These are phyloP conservation scores for Oreochromis mossambicus DNA, from an alignment of 2,797 vertebrate genomes.

Conservation along the genomic window DNA sequence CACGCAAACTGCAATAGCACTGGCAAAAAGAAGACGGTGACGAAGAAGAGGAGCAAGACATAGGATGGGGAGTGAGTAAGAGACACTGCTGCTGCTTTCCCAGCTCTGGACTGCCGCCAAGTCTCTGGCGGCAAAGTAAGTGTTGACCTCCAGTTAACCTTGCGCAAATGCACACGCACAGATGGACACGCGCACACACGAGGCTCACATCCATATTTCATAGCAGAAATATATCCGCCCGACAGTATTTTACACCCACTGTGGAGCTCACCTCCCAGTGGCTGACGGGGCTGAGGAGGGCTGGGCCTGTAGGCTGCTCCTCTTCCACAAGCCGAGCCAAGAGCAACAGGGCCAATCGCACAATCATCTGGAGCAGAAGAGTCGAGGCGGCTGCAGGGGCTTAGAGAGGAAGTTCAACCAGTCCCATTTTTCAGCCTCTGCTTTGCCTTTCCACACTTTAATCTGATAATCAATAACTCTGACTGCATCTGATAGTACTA, in stretches of 20 bases:
- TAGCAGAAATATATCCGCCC: slow-evolving; percentile 68
- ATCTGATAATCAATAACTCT: background rate
- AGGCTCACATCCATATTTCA: slow-evolving; percentile 72
- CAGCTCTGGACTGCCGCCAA: slow-evolving; percentile 62
- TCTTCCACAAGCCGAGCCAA: slow-evolving; percentile 33
- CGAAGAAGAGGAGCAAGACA: background rate
- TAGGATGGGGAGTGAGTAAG: background rate
- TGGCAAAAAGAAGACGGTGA: slow-evolving; percentile 30
- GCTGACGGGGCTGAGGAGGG: slow-evolving; percentile 9
- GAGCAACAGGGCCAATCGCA: slow-evolving; percentile 43
- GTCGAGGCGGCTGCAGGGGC: background rate
- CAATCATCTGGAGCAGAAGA: slow-evolving; percentile 29
- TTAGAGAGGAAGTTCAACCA: background rate
- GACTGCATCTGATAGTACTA: background rate
- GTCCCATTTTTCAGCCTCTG: background rate
- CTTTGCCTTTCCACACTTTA: background rate
- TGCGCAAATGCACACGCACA: slow-evolving; percentile 22
- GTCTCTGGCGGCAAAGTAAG: slow-evolving; percentile 68
- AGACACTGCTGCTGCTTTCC: slow-evolving; percentile 38
- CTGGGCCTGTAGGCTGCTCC: slow-evolving; percentile 33
- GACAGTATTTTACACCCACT: slow-evolving; percentile 62
- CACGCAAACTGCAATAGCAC: slow-evolving; percentile 30
- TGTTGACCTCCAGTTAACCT: slow-evolving; percentile 74
- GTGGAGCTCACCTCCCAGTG: slow-evolving; percentile 51
- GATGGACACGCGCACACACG: slow-evolving; percentile 23